Base-by-base conservation (phyloP, 1,140 invertebrate species). In the Cotesia glomerata region DNA sequence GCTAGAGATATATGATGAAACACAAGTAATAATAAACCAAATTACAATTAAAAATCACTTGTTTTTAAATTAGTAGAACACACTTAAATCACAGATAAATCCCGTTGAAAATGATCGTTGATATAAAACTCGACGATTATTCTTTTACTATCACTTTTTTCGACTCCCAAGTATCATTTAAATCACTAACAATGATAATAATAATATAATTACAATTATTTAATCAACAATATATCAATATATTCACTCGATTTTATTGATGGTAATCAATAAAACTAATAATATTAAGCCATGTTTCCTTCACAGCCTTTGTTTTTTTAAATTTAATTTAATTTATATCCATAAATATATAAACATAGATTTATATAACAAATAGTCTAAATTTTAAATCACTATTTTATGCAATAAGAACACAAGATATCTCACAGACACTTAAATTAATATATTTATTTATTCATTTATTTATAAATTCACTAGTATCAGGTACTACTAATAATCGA, bases 21-120 rank as follows among this genome's bases (percentile, higher is more conserved):
- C 26, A 26, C 26, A 9, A 45, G 7, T 45, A 5, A 45, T 3
- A 7, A 45, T 45, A 7, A 45, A 9, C 11, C 11, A 45, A 9
- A 45, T 7, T 45, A 45, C 7, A 45, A 45, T n/a, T 56, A 36
- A 64, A 39, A 64, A 64, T 14, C 11, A 39, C n/a, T 26, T 36
- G 13, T 54, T 54, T 54, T 13, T 54, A 32, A 26, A 16, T 18
- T 18, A 58, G 26, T 51, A 49, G 49, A 65, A 36, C 63, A 65
- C 63, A 49, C 39, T 65, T 45, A 5, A 65, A 65, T 65, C 63
- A 65, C 63, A 65, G 63, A 65, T 65, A 49, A 49, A 51, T 65
- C 49, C 49, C 34, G 63, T 65, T 65, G 63, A 18, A 18, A 26
- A 26, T 58, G 56, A 18, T 58, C 56, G 16, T 58, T 58, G 56